Percentiles rank a stretch among this genome's conserved stretches.
These are phyloP conservation scores for Molanna angustata DNA, from an alignment of 2,888 invertebrate species.

Conservation along the genomic window DNA sequence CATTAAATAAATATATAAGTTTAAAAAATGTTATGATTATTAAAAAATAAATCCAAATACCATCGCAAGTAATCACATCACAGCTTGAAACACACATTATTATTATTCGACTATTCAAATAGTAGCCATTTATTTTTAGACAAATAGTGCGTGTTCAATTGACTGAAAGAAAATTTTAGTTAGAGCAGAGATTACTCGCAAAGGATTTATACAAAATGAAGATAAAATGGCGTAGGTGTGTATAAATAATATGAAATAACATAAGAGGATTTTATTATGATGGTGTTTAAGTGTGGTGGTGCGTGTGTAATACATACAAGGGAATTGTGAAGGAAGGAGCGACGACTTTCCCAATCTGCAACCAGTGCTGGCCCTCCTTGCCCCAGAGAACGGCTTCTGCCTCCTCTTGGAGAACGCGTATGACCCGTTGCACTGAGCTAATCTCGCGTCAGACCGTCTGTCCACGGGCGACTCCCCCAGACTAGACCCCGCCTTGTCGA, in stretches of 20 bases:
- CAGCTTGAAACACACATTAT: too few species aligned
- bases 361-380: conserved; percentile 49
- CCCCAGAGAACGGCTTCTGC: conserved; percentile 19
- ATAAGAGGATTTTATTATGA: not conserved
- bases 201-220: too few species aligned
- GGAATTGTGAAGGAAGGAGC: not conserved
- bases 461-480: conserved; percentile 37
- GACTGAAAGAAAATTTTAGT: not conserved
- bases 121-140: too few species aligned
- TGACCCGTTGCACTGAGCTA: conserved; percentile 35
- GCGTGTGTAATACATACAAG: conserved; percentile 16
- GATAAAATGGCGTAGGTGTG: too few species aligned
- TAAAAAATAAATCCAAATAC: too few species aligned
- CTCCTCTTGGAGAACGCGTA: conserved; percentile 11
- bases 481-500: conserved; percentile 36
- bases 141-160: too few species aligned
- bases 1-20: too few species aligned
- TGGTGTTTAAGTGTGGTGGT: not conserved
- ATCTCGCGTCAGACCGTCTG: conserved; percentile 11
- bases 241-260: too few species aligned
- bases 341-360: conserved; percentile 37
- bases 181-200: not conserved
- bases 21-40: too few species aligned
- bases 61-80: too few species aligned
- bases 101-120: too few species aligned